Evolutionary conservation across 2,113 vertebrate species (phyloP).

Genomic region (Gymnogyps californianus): DNA sequence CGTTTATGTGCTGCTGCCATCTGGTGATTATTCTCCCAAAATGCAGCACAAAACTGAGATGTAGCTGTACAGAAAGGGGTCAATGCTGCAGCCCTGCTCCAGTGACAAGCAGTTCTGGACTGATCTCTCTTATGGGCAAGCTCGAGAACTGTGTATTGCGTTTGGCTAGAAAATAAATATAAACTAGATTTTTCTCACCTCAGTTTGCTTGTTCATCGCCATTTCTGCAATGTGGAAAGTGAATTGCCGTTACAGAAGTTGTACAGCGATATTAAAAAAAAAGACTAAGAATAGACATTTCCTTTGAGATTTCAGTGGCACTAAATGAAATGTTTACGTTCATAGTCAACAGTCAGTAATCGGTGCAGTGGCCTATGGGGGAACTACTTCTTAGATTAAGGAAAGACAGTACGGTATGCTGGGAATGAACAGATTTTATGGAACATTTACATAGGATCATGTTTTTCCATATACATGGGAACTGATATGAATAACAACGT

Average conservation of each 20-base stretch:
- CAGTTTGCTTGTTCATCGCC: background rate
- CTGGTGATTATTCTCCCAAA: constrained; percentile 36
- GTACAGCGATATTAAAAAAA: background rate
- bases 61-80: rapidly evolving
- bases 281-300: background rate
- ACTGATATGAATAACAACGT: background rate
- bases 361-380: background rate
- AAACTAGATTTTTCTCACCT: background rate
- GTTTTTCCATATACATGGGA: background rate
- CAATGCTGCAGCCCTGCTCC: background rate
- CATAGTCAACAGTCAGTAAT: background rate
- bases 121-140: rapidly evolving
- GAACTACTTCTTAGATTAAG: background rate
- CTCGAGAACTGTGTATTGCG: background rate
- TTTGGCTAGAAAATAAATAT: background rate
- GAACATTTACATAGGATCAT: background rate
- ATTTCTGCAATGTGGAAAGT: background rate
- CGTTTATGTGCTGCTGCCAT: constrained; percentile 70
- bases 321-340: background rate
- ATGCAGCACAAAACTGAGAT: background rate
- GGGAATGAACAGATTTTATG: background rate
- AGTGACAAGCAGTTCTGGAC: background rate
- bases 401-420: background rate
- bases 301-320: background rate
- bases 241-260: background rate